Percentiles rank a stretch among this genome's conserved stretches.
Conservation (phyloP, 2,113 vertebrate genomes). For the Perca flavescens region DNA sequence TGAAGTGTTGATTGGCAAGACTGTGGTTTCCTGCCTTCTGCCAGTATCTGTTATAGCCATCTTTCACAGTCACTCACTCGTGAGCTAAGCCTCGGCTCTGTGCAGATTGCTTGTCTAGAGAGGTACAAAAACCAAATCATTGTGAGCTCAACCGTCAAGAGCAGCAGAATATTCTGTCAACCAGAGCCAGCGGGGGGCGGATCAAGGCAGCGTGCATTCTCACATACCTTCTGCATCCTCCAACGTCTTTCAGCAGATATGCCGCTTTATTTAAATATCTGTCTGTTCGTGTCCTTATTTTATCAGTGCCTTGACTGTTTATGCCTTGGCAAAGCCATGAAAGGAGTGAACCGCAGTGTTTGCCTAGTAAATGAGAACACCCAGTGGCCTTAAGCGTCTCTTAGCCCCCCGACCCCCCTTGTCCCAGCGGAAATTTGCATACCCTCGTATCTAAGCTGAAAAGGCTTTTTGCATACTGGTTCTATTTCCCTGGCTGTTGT, state of each 20-base stretch:
- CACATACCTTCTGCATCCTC: constrained; percentile 55
- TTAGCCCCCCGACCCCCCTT: constrained; percentile 48
- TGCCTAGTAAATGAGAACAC: constrained; percentile 81
- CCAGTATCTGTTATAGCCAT: constrained; percentile 78
- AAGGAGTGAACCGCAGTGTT: constrained; percentile 75
- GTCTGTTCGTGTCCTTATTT: constrained; percentile 65
- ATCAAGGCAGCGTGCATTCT: constrained; percentile 64
- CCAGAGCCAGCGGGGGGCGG: constrained; percentile 62
- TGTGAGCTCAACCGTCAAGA: constrained; percentile 72
- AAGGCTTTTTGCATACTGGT: constrained; percentile 79
- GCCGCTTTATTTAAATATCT: constrained; percentile 73
- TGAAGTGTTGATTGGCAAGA: constrained; percentile 77
- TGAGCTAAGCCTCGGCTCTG: constrained; percentile 71
- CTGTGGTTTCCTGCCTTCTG: constrained; percentile 71
- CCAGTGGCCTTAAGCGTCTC: constrained; percentile 67
- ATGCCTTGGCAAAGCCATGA: constrained; percentile 70
- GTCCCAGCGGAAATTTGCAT: constrained; percentile 75
- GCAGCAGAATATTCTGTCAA: constrained; percentile 70
- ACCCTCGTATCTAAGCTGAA: constrained; percentile 78
- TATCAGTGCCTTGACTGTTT: constrained; percentile 72
- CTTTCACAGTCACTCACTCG: constrained; percentile 74
- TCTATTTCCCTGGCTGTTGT: constrained; percentile 73
- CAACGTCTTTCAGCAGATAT: constrained; percentile 63
- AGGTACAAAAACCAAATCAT: constrained; percentile 69
- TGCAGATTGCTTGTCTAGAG: constrained; percentile 68